These are phyloP conservation scores for Echinops telfairi DNA, from an alignment of 2,113 vertebrate genomes.

Conservation along the genomic window DNA sequence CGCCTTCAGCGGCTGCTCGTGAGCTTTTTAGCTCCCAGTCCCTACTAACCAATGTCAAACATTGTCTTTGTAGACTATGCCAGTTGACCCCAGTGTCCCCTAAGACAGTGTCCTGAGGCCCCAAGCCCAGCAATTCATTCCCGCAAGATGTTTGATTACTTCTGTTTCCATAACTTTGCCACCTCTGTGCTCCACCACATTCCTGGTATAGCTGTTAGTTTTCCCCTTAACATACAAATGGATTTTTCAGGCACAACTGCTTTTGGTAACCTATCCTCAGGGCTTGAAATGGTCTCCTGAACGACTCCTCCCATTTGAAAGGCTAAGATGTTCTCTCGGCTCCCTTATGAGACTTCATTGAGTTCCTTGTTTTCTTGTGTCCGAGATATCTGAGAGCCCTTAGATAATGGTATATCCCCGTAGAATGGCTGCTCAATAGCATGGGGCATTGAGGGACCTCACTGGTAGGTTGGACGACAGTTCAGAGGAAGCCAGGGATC, in stretches of 20 bases:
- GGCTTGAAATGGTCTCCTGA: conserved; percentile 27
- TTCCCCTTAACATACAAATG: background rate
- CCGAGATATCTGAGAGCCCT: background rate
- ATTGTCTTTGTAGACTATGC: no score
- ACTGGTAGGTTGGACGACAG: conserved; percentile 29
- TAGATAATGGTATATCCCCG: background rate
- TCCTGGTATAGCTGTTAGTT: background rate
- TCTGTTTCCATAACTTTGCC: no score
- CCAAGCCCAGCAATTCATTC: no score
- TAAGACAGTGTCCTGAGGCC: no score
- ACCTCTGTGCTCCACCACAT: no score
- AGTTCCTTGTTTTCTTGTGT: background rate
- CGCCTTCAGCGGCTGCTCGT: no score
- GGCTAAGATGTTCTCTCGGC: background rate
- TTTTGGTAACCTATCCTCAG: background rate
- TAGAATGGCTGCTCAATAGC: background rate
- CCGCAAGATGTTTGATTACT: no score
- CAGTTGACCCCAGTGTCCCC: no score
- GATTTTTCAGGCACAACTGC: conserved; percentile 23
- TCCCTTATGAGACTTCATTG: background rate
- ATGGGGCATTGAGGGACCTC: background rate
- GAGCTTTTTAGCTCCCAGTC: no score
- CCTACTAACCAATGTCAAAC: no score
- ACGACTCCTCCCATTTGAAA: conserved; percentile 33
- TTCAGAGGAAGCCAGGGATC: background rate